Base-by-base conservation (phyloP, 92 coral and sea anemone species). In the Scolanthus callimorphus region DNA sequence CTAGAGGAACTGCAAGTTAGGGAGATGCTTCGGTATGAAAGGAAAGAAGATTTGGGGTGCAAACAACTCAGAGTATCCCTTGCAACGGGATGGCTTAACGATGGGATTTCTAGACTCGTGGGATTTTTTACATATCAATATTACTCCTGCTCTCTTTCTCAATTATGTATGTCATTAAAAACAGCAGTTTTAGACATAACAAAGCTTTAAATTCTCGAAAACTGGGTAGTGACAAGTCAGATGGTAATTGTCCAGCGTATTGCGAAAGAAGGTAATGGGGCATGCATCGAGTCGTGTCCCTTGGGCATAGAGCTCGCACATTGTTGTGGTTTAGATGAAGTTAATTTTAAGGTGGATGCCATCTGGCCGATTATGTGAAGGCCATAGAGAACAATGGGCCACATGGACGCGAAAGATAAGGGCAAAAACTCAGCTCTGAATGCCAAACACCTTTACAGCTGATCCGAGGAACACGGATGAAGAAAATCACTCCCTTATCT, bases 321-420 rank as follows among this genome's bases (percentile, higher is more conserved):
- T 48, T 81, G 82, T 81, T 81, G 95, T 77, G 77, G 84, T 77
- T 86, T 63, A 67, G 67, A 69, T 51, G 62, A 67, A 68, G 79
- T 73, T 68, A 64, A 88, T 78, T 83, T 79, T 88, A 64, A 75
- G 84, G 64, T 74, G 59, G 74, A 76, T 84, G 85, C 78, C 96
- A 87, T 87, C 96, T 87, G 96, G 96, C 60, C 96, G 96, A 87
- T 87, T 87, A 87, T 87, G 73, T 78, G 89, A 84, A 87, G 78
- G 83, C 85, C 80, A 51, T 46, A 52, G 31, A 63, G 77, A 87
- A 87, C 96, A 87, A 87, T 87, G 96, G 96, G 84, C 90, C 96
- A 87, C 96, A 87, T 87, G 96, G 82, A 84, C 65, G 38, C 76
- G 27, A 52, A 69, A 87, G 96, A 87, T 87, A 87, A 87, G 86